Percentiles rank a stretch among this genome's conserved stretches.
Conservation (phyloP, 92 coral and sea anemone genomes). For the Pocillopora meandrina region DNA sequence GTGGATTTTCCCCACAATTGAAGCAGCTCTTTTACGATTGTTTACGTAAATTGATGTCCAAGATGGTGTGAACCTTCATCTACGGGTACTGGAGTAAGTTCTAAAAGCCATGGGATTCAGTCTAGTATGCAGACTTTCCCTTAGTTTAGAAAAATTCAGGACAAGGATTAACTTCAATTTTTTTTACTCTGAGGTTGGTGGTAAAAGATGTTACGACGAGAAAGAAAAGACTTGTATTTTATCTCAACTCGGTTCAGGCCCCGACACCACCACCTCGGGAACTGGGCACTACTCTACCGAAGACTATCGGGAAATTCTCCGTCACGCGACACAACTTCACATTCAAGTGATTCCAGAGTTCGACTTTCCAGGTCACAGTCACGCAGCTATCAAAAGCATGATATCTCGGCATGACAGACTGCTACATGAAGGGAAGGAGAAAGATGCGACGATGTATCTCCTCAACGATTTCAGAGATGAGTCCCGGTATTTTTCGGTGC, state of each 20-base stretch:
- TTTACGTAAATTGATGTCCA: too few relatives aligned
- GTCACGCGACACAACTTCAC: constrained; percentile 68
- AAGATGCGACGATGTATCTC: constrained; percentile 55
- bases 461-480: constrained; percentile 69
- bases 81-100: too few relatives aligned
- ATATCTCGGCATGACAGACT: constrained; percentile 60
- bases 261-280: constrained; percentile 65
- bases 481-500: constrained; percentile 72
- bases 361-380: constrained; percentile 88
- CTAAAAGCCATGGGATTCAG: too few relatives aligned
- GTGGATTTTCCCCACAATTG: too few relatives aligned
- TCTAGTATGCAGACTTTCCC: background rate
- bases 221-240: constrained; percentile 65
- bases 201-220: constrained; percentile 78
- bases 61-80: too few relatives aligned
- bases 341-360: constrained; percentile 87
- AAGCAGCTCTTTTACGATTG: too few relatives aligned
- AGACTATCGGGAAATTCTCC: constrained; percentile 79
- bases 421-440: constrained; percentile 33
- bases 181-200: constrained; percentile 62
- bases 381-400: constrained; percentile 80
- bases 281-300: constrained; percentile 68
- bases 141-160: too few relatives aligned
- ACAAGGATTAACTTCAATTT: too few relatives aligned
- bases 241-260: constrained; percentile 90